These are phyloP conservation scores for Gavialis gangeticus DNA, from an alignment of 2,113 vertebrate species.

Conservation along the genomic window DNA sequence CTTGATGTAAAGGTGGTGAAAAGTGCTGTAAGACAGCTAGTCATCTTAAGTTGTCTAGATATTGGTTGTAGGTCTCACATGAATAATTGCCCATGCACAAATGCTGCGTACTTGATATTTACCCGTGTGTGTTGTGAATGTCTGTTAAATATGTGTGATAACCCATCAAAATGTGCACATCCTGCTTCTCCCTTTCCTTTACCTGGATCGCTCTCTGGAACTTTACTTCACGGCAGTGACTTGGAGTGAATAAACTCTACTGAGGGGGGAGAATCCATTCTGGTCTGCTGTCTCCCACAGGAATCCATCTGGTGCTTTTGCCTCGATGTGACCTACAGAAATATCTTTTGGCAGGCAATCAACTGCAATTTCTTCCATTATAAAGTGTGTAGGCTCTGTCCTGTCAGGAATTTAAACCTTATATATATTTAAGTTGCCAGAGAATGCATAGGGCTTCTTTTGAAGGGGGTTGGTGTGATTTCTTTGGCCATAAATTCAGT, in stretches of 20 bases:
- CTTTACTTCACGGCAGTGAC: background rate
- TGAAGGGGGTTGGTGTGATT: conserved; percentile 44
- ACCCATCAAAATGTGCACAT: background rate
- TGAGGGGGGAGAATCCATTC: background rate
- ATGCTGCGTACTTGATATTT: background rate
- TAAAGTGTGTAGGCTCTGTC: conserved; percentile 47
- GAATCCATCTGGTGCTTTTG: conserved; percentile 55
- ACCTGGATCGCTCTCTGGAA: too few species aligned
- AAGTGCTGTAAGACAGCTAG: background rate
- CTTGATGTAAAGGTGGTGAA: background rate
- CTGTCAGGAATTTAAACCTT: conserved; percentile 72
- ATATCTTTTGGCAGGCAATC: conserved; percentile 65
- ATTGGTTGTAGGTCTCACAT: background rate
- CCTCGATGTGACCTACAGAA: conserved; percentile 73
- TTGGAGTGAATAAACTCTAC: background rate
- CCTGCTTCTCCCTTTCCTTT: background rate
- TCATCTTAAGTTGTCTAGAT: background rate
- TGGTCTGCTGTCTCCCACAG: background rate
- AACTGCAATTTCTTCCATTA: conserved; percentile 65
- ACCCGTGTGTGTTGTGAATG: background rate
- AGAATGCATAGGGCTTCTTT: conserved; percentile 32
- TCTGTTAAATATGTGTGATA: background rate
- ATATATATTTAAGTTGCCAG: conserved; percentile 46
- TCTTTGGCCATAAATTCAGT: conserved; percentile 64
- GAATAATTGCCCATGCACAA: background rate